phyloP scores from a whole-genome alignment of 2,113 vertebrate genomes.

The Fregetta grallaria region DNA sequence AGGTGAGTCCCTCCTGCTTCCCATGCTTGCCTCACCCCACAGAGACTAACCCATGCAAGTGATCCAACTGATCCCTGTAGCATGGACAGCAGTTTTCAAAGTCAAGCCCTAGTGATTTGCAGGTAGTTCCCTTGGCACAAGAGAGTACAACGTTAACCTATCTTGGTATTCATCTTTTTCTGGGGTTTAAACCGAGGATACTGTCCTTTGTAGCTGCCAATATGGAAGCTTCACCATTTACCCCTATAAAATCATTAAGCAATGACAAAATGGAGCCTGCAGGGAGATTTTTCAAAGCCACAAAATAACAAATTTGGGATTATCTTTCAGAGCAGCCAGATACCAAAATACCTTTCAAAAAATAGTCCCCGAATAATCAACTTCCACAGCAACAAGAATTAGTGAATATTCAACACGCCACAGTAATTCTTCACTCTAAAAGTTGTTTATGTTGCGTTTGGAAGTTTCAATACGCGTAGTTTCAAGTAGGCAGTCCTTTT shows the following conservation, averaged over 20 bases:
- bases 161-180: not conserved
- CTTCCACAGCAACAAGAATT: not conserved
- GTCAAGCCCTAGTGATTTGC: not conserved
- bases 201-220: not conserved
- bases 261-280: not conserved
- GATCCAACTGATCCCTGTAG: not conserved
- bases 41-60: not conserved
- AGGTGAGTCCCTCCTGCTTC: not conserved
- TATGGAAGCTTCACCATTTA: not conserved
- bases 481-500: conserved; percentile 46
- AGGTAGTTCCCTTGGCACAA: not conserved
- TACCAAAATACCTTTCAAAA: not conserved
- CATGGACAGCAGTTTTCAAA: not conserved
- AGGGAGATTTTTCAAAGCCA: not conserved
- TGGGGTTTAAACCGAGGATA: not conserved
- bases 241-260: not conserved
- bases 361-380: not conserved
- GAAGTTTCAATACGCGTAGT: conserved; percentile 15
- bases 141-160: not conserved
- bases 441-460: conserved; percentile 4
- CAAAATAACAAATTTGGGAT: not conserved
- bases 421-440: not conserved
- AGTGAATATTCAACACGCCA: not conserved
- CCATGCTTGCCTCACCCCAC: not conserved
- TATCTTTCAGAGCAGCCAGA: not conserved